phyloP scores from a whole-genome alignment of 2,797 vertebrate species.

The Cuniculus paca region DNA sequence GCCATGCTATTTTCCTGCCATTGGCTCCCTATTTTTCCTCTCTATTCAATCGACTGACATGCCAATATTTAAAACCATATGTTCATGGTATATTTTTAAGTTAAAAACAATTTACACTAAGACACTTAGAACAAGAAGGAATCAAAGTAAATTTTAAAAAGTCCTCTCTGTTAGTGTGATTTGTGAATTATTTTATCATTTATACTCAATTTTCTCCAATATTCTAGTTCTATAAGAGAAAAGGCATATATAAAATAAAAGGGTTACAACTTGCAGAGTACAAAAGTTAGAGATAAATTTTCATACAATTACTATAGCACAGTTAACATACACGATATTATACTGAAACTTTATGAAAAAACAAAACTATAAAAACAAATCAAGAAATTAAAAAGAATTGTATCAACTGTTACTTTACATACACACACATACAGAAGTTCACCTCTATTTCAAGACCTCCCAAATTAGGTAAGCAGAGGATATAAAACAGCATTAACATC shows the following conservation, averaged over 20 bases:
- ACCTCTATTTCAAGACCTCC: neutral
- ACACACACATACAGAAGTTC: neutral
- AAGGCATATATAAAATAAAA: neutral
- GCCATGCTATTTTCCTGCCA: no score
- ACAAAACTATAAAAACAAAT: neutral
- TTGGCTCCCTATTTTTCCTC: no score
- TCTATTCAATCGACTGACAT: no score
- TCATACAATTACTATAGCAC: neutral
- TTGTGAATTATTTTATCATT: neutral
- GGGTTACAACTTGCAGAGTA: neutral
- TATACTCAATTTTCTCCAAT: neutral
- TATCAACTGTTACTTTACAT: neutral
- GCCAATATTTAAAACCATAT: neutral
- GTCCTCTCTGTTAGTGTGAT: neutral
- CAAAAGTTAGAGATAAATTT: neutral
- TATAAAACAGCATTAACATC: neutral
- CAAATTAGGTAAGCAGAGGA: neutral
- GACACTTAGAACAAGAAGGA: neutral
- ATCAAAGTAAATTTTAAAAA: conserved; percentile 32
- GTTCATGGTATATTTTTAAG: neutral
- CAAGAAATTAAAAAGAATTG: neutral
- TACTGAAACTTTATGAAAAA: neutral
- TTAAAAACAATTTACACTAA: neutral
- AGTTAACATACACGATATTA: neutral
- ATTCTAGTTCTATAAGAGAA: neutral